These are phyloP conservation scores for Tyrannus savana DNA, from an alignment of 2,113 vertebrate species.

Conservation along the genomic window DNA sequence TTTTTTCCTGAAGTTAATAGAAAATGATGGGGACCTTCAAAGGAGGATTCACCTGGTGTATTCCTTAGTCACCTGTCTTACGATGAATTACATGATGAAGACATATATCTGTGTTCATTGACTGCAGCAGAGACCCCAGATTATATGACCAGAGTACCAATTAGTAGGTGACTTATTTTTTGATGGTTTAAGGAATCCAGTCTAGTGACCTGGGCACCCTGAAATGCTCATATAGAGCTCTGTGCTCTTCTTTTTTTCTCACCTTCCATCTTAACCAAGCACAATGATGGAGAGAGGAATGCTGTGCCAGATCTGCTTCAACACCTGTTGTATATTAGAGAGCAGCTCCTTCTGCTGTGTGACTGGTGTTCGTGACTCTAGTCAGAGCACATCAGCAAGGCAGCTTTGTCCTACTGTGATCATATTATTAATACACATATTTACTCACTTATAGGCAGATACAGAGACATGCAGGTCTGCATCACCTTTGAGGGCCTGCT, in stretches of 20 bases:
- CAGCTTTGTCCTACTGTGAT: not conserved
- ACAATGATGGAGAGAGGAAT: not conserved
- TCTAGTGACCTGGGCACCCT: not conserved
- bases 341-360: not conserved
- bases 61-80: not conserved
- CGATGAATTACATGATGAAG: not conserved
- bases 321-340: fast-evolving
- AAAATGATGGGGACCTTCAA: not conserved
- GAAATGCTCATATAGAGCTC: not conserved
- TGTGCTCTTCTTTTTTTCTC: not conserved
- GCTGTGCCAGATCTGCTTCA: not conserved
- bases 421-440: not conserved
- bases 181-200: not conserved
- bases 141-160: not conserved
- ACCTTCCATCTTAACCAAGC: not conserved
- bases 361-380: not conserved
- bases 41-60: not conserved
- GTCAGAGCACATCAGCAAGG: not conserved
- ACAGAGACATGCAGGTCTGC: not conserved
- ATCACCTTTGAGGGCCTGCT: not conserved
- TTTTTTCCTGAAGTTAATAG: not conserved
- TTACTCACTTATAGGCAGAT: not conserved
- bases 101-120: not conserved
- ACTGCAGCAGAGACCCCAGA: not conserved
- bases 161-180: not conserved